Percentiles rank a stretch among this genome's conserved stretches.
Evolutionary conservation across 1,140 invertebrate species (phyloP).

Genomic region (Caenorhabditis brenneri): DNA sequence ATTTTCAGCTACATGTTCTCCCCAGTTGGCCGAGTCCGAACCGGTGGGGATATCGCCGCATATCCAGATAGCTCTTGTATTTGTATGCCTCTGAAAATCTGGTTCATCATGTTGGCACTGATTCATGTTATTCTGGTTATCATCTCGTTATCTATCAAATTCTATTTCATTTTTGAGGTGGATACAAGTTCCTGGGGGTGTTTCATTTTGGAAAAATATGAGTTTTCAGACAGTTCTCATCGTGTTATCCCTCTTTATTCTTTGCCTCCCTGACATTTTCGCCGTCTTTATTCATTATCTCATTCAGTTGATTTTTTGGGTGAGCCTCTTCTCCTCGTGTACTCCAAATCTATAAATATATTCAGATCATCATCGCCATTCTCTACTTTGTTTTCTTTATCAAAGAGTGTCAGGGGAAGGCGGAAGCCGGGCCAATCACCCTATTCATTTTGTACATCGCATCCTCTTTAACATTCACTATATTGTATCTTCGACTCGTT

Average conservation of each 20-base stretch:
- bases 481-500: not conserved
- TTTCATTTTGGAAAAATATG: not conserved
- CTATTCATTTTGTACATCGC: not conserved
- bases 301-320: constrained; percentile 1
- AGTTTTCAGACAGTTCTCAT: not conserved
- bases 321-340: not conserved
- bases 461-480: not conserved
- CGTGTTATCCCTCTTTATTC: not conserved
- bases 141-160: not conserved
- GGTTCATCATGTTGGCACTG: not conserved
- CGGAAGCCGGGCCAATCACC: not conserved
- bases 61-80: not conserved
- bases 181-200: not conserved
- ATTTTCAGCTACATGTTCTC: not conserved
- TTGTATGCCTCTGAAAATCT: not conserved
- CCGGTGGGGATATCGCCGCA: not conserved
- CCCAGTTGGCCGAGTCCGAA: not conserved
- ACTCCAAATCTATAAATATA: no score
- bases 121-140: not conserved
- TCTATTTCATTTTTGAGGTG: constrained; percentile 2
- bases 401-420: not conserved
- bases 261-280: not conserved
- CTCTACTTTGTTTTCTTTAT: not conserved
- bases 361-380: not conserved
- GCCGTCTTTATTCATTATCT: not conserved